Percentiles rank a stretch among this genome's conserved stretches.
Conservation (phyloP, 2,888 invertebrate species). For the Sepiola atlantica region DNA sequence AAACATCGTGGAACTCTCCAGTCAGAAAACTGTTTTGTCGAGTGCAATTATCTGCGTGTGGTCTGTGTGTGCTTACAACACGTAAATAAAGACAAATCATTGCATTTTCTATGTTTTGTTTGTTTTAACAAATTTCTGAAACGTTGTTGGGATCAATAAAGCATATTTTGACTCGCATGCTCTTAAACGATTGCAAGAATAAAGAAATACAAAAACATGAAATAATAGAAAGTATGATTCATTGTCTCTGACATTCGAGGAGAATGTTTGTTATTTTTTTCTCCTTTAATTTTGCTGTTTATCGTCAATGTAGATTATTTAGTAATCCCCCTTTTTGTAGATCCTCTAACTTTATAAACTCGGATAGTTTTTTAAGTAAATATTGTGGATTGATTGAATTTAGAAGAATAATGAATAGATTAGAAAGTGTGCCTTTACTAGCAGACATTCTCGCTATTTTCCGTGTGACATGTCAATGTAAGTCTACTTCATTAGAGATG, state of each 20-base stretch:
- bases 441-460: too few species aligned
- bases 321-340: not conserved
- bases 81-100: not conserved
- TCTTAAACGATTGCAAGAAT: not conserved
- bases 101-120: too few species aligned
- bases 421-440: not conserved
- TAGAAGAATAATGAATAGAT: not conserved
- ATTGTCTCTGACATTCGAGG: not conserved
- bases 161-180: not conserved
- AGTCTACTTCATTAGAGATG: too few species aligned
- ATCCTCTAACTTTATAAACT: not conserved
- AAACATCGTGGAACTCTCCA: not conserved
- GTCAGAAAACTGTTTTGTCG: not conserved
- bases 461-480: too few species aligned
- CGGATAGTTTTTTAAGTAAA: not conserved
- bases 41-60: not conserved
- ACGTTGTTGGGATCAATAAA: conserved; percentile 7
- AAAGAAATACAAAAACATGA: not conserved
- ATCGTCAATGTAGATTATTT: not conserved
- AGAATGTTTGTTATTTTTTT: not conserved
- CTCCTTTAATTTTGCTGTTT: not conserved
- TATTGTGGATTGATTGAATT: not conserved
- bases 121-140: not conserved
- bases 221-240: not conserved
- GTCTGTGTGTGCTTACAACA: not conserved